Evolutionary conservation across 2,113 vertebrate genomes (phyloP).

Genomic region (Halichoerus grypus): DNA sequence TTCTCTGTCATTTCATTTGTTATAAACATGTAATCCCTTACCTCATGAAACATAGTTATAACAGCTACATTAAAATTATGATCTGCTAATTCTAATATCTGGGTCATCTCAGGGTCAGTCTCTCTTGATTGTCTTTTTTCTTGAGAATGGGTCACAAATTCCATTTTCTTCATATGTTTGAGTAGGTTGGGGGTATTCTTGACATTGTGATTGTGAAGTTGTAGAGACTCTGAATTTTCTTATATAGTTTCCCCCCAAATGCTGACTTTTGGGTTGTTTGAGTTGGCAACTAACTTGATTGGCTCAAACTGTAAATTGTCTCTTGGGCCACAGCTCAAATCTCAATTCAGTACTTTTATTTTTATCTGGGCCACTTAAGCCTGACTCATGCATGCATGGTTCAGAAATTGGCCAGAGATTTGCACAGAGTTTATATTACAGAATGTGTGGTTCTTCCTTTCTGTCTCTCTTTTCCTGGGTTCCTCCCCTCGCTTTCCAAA

Average conservation of each 20-base stretch:
- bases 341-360: background rate
- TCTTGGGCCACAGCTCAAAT: constrained; percentile 22
- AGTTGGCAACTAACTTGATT: background rate
- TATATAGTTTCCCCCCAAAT: background rate
- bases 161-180: background rate
- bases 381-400: background rate
- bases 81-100: background rate
- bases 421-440: background rate
- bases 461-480: background rate
- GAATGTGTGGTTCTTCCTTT: background rate
- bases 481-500: background rate
- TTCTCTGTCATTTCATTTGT: constrained; percentile 27
- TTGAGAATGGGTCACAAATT: background rate
- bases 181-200: background rate
- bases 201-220: background rate
- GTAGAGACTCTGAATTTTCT: background rate
- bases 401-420: background rate
- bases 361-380: background rate
- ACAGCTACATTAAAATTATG: background rate
- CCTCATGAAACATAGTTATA: background rate
- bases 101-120: background rate
- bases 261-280: background rate
- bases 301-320: background rate
- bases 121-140: constrained; percentile 8
- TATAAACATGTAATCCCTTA: background rate